Conservation (phyloP, 2,113 vertebrate species). For the Phrynosoma platyrhinos region DNA sequence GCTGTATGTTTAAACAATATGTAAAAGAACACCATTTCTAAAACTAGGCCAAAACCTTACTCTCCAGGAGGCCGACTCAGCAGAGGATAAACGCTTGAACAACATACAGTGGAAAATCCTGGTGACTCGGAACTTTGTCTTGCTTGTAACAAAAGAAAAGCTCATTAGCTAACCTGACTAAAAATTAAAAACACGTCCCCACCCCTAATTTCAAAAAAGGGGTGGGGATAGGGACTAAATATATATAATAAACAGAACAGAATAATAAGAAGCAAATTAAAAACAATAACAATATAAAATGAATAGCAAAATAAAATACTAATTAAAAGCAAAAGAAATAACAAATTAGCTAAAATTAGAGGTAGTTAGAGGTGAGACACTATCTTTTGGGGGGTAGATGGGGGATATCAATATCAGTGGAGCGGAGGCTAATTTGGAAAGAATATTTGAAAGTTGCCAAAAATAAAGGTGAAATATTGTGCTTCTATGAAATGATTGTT, state of each 20-base stretch:
- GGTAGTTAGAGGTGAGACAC: too few species aligned
- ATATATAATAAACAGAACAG: neutral
- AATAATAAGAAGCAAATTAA: too few species aligned
- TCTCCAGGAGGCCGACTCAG: constrained; percentile 8
- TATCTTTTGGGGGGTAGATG: too few species aligned
- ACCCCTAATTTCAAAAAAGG: constrained; percentile 17
- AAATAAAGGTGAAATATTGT: neutral
- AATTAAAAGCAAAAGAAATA: too few species aligned
- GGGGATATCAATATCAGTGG: too few species aligned
- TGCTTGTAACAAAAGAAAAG: constrained; percentile 26
- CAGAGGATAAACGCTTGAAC: neutral
- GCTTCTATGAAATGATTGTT: neutral
- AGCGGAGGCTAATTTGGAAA: too few species aligned
- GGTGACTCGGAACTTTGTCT: constrained; percentile 47
- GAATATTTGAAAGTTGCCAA: too few species aligned
- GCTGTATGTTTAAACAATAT: neutral
- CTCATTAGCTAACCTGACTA: constrained; percentile 33
- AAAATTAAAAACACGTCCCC: constrained; percentile 30
- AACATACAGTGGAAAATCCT: constrained; percentile 56
- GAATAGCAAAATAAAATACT: too few species aligned
- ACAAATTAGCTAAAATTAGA: too few species aligned
- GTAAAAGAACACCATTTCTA: constrained; percentile 17
- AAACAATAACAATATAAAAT: too few species aligned
- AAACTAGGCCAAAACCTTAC: constrained; percentile 38
- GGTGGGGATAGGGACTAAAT: neutral